Base-by-base conservation (phyloP, 2,888 invertebrate genomes). In the Dasysyrphus tricinctus region DNA sequence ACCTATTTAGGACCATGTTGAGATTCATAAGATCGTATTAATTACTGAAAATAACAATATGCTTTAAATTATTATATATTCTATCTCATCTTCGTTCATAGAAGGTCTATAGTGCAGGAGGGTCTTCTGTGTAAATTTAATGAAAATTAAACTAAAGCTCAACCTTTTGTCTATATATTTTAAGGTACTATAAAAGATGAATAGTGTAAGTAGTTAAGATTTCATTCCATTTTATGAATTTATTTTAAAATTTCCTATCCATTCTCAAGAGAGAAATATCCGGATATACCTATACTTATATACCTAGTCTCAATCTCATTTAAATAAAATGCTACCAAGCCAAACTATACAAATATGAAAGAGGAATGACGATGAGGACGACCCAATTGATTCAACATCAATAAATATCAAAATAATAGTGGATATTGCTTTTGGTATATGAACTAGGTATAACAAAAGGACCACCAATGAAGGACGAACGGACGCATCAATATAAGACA, bases 321-420 rank as follows among this genome's bases (percentile, higher is more conserved):
- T 84, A 67, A 84, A 84, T 84, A 72, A 76, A 76, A 76, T 59
- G 44, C 54, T 67, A 19, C 57, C 70, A 14, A 39, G 39, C 57
- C 42, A 72, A 76, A 8, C 29, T 54, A 29, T 29, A 67, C 44
- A 2, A 24, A 24, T 3, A 57, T 65, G 42, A 42, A 80, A 63
- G 83, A 72, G 72, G 70, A 80, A 75, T 72, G 75, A n/a, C n/a
- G n/a, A 24, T 24, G 24, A 24, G 24, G 3, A 76, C 80, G 72
- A 51, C 75, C 76, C 72, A 80, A 84, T 84, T 80, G 80, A 84
- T 80, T 84, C 84, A 76, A 84, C 84, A 75, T 80, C 80, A 84
- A 84, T 84, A 84, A 84, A 80, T 80, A 84, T 72, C 59, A 67
- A 80, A 84, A 80, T 80, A 84, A 69, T 76, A 76, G 76, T 6